phyloP scores from a whole-genome alignment of 2,797 vertebrate species.

The Enteromius thamalakanensis region DNA sequence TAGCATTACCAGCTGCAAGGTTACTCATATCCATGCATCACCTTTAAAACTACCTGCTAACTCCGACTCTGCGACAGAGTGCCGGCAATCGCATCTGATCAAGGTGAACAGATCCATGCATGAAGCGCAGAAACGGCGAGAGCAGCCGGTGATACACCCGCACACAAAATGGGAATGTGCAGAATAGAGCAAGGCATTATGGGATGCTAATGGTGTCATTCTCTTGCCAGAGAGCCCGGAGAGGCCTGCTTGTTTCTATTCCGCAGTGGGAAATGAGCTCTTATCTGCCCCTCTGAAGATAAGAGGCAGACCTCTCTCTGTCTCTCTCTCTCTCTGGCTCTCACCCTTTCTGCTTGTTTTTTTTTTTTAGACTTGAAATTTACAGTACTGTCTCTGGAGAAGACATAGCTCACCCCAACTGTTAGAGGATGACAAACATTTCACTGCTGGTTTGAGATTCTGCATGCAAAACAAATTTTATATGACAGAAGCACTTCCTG shows the following conservation, averaged over 20 bases:
- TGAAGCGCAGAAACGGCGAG: slow-evolving; percentile 54
- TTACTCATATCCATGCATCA: neutral
- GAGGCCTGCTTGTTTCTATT: slow-evolving; percentile 61
- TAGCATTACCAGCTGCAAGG: neutral
- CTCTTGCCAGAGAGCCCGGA: slow-evolving; percentile 41
- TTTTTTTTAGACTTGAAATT: slow-evolving; percentile 24
- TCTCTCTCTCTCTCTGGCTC: slow-evolving; percentile 7
- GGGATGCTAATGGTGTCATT: slow-evolving; percentile 59
- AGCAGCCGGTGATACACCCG: slow-evolving; percentile 36
- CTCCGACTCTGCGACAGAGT: neutral
- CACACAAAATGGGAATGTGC: slow-evolving; percentile 48
- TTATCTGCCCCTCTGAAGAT: slow-evolving; percentile 76
- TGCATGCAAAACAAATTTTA: slow-evolving; percentile 43
- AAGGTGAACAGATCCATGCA: slow-evolving; percentile 40
- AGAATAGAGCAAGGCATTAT: slow-evolving; percentile 46
- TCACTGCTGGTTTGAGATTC: slow-evolving; percentile 42
- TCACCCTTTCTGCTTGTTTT: neutral
- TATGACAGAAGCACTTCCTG: slow-evolving; percentile 29
- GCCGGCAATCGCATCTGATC: slow-evolving; percentile 41
- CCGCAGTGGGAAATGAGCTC: slow-evolving; percentile 66
- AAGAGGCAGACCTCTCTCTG: slow-evolving; percentile 64
- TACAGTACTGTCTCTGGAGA: slow-evolving; percentile 26
- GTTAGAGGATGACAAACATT: slow-evolving; percentile 45
- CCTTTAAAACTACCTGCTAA: slow-evolving; percentile 15
- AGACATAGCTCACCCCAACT: slow-evolving; percentile 43